Base-by-base conservation (phyloP, 2,113 vertebrate genomes). In the Corynorhinus townsendii region DNA sequence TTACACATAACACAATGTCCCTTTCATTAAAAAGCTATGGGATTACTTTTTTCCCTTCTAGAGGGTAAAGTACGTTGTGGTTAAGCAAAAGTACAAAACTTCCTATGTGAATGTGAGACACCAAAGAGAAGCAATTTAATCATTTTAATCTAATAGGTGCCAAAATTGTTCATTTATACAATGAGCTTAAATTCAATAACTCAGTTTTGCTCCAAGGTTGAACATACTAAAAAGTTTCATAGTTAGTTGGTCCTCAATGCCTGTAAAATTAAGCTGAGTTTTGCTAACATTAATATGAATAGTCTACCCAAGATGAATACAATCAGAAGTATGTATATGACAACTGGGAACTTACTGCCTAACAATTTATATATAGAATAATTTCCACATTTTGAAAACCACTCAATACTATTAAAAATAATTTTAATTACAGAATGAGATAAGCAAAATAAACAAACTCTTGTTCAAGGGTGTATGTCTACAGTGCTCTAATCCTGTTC, bases 51-150 rank as follows among this genome's bases (percentile, higher is more conserved):
- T 83, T 84, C 79, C 89, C 76, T 89, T 93, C 95, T 90, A 40
- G 26, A 96, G 95, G 95, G n/a, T 95, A 96, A 97, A 96, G 95
- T 96, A 97, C 72, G 49, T 68, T 95, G 93, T 89, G 94, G 93
- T 97, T 97, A 97, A 97, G 90, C 16, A 96, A 87, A 96, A 96
- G 94, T 73, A 97, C 92, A 95, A 97, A 98, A 90, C 94, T 98
- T 97, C 56, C 83, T 95, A 86, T 83, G 0, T 96, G 90, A 86
- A 56, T 91, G 95, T 95, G 86, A 93, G 92, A 95, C 93, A 93
- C 86, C 90, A 14, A 54, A 90, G 86, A 96, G 52, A 97, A 69
- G 76, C n/a, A 95, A 96, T 97, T 95, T 95, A 86, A 72, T 72
- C 92, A 86, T 95, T 97, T 95, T 92, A 97, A 89, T 75, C 71